Base-by-base conservation (phyloP, 2,113 vertebrate species). In the Lonchura striata region DNA sequence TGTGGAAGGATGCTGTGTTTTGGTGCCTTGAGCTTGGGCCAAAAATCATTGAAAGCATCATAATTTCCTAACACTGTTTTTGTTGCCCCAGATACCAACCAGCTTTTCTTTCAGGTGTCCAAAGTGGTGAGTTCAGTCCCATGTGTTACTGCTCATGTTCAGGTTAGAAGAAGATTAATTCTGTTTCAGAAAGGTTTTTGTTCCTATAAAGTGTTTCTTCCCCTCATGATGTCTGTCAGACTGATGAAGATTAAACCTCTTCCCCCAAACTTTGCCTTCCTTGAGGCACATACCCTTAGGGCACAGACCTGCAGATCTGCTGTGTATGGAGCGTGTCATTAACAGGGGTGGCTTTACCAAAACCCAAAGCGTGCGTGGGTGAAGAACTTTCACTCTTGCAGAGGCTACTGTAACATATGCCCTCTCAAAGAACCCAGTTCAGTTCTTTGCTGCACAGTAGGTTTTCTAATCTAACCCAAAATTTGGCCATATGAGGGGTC, bases 301-400 rank as follows among this genome's bases (percentile, higher is more conserved):
- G 20, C 49, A 21, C 11, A 13, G 33, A 19, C 41, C 22, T 66
- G 41, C 54, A 15, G 5, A 18, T 30, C 11, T 82, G 20, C 20
- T 60, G 3, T 33, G 3, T 4, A 1, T 21, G 56, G 16, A 61
- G 14, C 10, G 2, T 2, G 9, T 19, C 7, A 54, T 31, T 13
- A 47, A 14, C 70, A 77, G 41, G 12, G 33, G 20, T 30, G 28
- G 30, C 23, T 60, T 35, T 50, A 11, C 25, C 13, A 15, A 41
- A 47, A 23, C 57, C 18, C 30, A 64, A 10, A 76, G 25, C 20
- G 4, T 2, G 6, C 8, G 6, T 7, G 20, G 63, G 15, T 53
- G 28, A 49, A 15, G n/a, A 14, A 10, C 47, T 82, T 46, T 8
- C 25, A 13, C 10, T 37, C 49, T 17, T 66, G 17, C 35, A 68